A percentile compares a stretch with the other conserved stretches of the same genome.
These are phyloP conservation scores for Sesamia nonagrioides DNA, from an alignment of 1,140 invertebrate genomes.

Conservation along the genomic window DNA sequence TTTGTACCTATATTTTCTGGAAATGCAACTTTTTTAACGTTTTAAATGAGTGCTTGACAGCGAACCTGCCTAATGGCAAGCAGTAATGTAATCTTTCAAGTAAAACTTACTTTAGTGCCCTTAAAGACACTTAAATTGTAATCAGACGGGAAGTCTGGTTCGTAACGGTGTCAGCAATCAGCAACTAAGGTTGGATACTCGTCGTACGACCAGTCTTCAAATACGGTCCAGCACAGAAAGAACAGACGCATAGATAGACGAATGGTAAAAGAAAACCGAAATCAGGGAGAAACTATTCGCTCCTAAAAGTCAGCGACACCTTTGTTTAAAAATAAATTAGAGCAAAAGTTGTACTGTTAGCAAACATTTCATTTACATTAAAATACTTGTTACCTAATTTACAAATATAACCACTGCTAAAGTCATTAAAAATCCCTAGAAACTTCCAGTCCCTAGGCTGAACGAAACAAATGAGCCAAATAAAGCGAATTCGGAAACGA, in stretches of 20 bases:
- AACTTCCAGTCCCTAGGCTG: constrained; percentile 5
- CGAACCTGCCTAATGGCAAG: no score
- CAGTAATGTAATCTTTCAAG: no score
- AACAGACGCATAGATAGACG: background rate
- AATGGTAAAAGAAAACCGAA: background rate
- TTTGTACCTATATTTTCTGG: no score
- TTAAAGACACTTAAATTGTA: no score
- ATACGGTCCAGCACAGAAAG: background rate
- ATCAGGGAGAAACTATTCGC: no score
- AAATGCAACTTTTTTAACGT: no score
- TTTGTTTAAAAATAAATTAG: background rate
- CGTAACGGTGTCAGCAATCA: no score
- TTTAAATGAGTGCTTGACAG: no score
- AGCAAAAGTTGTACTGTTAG: background rate
- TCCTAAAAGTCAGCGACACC: background rate
- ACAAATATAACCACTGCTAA: constrained; percentile 3
- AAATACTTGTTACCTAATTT: constrained; percentile 7
- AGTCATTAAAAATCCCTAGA: constrained; percentile 7
- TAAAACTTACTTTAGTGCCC: no score
- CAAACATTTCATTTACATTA: constrained; percentile 8
- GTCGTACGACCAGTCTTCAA: no score
- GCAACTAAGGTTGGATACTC: no score
- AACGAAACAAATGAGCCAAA: constrained; percentile 21
- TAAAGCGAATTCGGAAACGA: constrained; percentile 7
- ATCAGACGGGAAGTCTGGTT: no score